Evolutionary conservation across 64 coral and sea anemone species (phyloP), one percentile per base, ranked within the genome.

Genomic region (Acropora yongei): DNA sequence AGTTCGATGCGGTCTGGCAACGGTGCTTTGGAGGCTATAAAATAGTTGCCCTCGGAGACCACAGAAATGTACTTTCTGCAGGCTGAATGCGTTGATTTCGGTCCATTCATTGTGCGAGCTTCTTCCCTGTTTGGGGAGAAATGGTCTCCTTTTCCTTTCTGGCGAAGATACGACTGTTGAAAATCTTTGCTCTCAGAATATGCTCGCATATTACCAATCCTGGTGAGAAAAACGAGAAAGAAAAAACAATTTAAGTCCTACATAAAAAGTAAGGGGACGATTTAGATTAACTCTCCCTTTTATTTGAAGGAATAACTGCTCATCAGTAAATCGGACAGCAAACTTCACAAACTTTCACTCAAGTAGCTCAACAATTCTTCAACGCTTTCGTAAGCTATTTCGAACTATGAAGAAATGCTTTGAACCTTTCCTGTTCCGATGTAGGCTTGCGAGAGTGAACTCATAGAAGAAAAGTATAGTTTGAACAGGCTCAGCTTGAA

Each of bases 1-100:
- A 93, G 91, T 74, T 93, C 91, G 82, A 93, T 93, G 40, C 91
- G 91, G 43, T 93, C 91, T 3, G 91, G 84, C 5, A 93, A 76
- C 30, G 74, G 86, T 4, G 84, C 86, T 68, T 87, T 86, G 2
- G 91, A 86, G 2, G 74, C 86, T 47, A 93, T 74, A 40, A 87
- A 93, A 10, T 86, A 77, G 65, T 93, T 87, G 68, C 86, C 83
- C 39, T 93, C 91, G 6, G 91, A 86, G 40, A 93, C 77, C 11
- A 87, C 91, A 53, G 82, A 87, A 60, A 93, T 87, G 6, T 87
- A 93, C 76, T 93, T 93, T 65, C 50, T 68, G 49, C 76, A 85
- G 30, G 63, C 4, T 63, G 82, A 68, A 44, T 65, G 44, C 39
- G 44, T 41, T 39, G 82, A 19, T 18, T 43, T 68, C 19, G 61